Evolutionary conservation across 2,888 invertebrate genomes (phyloP), one percentile per base, ranked within the genome.

Genomic region (Stenurella melanura): DNA sequence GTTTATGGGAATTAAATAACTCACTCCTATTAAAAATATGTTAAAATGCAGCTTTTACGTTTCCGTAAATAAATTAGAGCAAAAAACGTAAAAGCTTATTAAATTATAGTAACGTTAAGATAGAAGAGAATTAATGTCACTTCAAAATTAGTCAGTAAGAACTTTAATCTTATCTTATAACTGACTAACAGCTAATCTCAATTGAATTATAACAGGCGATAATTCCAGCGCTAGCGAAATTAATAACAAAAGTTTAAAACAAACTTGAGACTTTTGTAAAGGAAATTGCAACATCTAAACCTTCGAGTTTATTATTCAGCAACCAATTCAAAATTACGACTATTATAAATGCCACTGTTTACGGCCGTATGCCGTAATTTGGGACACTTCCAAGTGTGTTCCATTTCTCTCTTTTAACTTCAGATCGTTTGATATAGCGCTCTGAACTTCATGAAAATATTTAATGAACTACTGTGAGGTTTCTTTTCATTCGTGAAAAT

Each of bases 391-490:
- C 72, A 72, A 72, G 56, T 54, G 26, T 61, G 61, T 72, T 63
- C n/a, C 63, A 54, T 63, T 72, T 72, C 72, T 50, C 54, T 54
- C 63, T 72, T 70, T 72, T 72, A 30, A n/a, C 54, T 42, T 63
- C 17, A 19, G 70, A 54, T 42, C 61, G 54, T 61, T 63, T 72
- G 61, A 72, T 72, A 63, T 60, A 70, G 72, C 61, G 63, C 30
- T 18, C 11, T 42, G 72, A 61, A 72, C 72, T 72, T 50, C 72
- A 72, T 72, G 72, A 72, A 72, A 72, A 72, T 72, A 63, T 58
- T 72, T 72, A 72, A 72, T 63, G 72, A 72, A 72, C 54, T 72
- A 26, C 72, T 30, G 30, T 72, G 63, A 72, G 72, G 30, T 54
- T 63, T 54, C 34, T 63, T 72, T 72, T 63, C 60, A n/a, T 19